Base-by-base conservation (phyloP, 2,888 invertebrate species). In the Sinhomidia bicolor region DNA sequence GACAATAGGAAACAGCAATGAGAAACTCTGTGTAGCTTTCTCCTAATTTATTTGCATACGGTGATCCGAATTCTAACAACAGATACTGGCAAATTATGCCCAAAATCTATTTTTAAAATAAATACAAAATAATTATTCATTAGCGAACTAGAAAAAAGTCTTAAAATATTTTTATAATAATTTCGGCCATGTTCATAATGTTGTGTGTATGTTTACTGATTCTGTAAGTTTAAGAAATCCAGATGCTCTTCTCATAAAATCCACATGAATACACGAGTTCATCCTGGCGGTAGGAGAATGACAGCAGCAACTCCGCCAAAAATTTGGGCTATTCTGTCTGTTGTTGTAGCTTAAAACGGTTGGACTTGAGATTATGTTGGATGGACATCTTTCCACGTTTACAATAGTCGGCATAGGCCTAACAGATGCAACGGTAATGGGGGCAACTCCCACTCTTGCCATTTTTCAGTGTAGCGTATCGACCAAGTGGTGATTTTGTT, bases 51-150 rank as follows among this genome's bases (percentile, higher is more conserved):
- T 95, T 94, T 0, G 96, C 96, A 92, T 96, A 96, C 0, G 95
- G 95, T 85, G 96, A 94, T 0, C 98, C 97, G 92, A 96, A 97
- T 92, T 96, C 96, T 80, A 97, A 95, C 10, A 97, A 94, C 85
- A 98, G 94, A 83, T 96, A 96, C 93, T 97, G 97, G 92, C 97
- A 97, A 78, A 97, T 94, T n/a, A 96, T 96, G 32, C 97, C 97
- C 92, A 97, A 93, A 92, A 97, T 94, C 97, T 96, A 36, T 36
- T n/a, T n/a, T n/a, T 36, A 36, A 36, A 36, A 5, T 36, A 36
- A 7, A 36, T n/a, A 93, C 5, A 92, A 93, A 91, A 90, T 87
- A 91, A n/a, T n/a, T n/a, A n/a, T n/a, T n/a, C n/a, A n/a, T n/a
- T n/a, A n/a, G n/a, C n/a, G n/a, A n/a, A n/a, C n/a, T n/a, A n/a